Percentiles rank a stretch among this genome's conserved stretches.
These are phyloP conservation scores for Clarias batrachus DNA, from an alignment of 2,113 vertebrate genomes.

Conservation along the genomic window DNA sequence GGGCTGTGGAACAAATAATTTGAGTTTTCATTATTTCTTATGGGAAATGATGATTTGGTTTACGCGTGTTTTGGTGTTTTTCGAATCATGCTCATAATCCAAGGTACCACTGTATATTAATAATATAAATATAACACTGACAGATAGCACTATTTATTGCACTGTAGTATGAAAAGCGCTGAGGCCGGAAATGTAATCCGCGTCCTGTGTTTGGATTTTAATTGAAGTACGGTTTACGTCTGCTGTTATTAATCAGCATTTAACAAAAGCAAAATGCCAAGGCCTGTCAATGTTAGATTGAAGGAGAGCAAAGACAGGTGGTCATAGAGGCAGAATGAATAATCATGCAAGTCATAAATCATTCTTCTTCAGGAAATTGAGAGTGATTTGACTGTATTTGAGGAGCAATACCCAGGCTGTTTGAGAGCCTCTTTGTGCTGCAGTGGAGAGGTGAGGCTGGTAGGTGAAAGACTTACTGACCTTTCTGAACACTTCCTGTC, in stretches of 20 bases:
- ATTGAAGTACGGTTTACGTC: not conserved
- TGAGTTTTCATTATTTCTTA: too few species aligned
- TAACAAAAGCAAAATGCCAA: not conserved
- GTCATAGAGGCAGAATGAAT: not conserved
- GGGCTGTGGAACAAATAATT: too few species aligned
- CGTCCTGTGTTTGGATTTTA: not conserved
- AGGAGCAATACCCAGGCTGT: not conserved
- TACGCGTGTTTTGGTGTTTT: too few species aligned
- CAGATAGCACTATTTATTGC: not conserved
- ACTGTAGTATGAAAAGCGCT: not conserved
- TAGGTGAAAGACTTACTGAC: constrained; percentile 65
- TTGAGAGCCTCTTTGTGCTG: constrained; percentile 4
- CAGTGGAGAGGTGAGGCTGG: constrained; percentile 13
- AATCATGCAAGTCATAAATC: not conserved
- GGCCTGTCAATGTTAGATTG: not conserved
- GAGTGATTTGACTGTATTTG: not conserved
- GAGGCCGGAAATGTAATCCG: not conserved
- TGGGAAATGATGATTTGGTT: too few species aligned
- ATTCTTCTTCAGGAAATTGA: too few species aligned
- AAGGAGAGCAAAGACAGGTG: not conserved
- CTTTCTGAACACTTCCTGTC: constrained; percentile 69
- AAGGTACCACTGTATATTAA: too few species aligned
- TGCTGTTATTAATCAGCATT: not conserved
- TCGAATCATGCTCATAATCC: too few species aligned
- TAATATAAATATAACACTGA: too few species aligned